phyloP scores from a whole-genome alignment of 2,888 invertebrate species.

The Sisyra terminalis region DNA sequence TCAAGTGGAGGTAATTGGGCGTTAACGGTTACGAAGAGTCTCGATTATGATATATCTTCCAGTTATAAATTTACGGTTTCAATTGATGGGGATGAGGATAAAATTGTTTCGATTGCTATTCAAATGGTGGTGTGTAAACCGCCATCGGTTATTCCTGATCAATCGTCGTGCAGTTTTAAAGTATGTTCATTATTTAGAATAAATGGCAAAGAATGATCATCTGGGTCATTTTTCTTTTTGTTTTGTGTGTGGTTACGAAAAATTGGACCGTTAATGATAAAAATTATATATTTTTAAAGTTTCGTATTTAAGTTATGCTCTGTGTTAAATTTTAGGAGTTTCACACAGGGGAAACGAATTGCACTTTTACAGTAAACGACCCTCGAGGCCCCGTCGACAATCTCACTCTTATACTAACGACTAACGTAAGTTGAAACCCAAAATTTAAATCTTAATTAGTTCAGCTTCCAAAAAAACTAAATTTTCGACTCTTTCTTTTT shows the following conservation, averaged over 20 bases:
- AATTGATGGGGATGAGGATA: not conserved
- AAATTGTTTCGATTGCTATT: not conserved
- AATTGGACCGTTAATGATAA: too few species aligned
- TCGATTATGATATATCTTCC: slow-evolving; percentile 2
- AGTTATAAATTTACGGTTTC: not conserved
- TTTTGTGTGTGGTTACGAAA: too few species aligned
- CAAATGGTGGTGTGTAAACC: slow-evolving; percentile 1
- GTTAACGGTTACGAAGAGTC: slow-evolving; percentile 1
- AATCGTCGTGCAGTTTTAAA: not conserved
- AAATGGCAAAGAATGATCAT: not conserved
- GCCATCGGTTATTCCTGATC: not conserved
- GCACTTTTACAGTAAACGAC: not conserved
- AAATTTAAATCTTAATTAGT: not conserved
- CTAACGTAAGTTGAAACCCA: too few species aligned
- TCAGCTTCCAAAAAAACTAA: not conserved
- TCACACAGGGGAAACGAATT: not conserved
- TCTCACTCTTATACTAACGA: too few species aligned
- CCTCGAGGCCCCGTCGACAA: not conserved
- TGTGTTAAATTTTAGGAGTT: slow-evolving; percentile 6
- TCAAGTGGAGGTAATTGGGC: not conserved
- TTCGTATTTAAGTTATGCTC: too few species aligned
- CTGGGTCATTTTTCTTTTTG: not conserved
- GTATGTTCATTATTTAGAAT: not conserved
- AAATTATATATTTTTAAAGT: too few species aligned
- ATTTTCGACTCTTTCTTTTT: too few species aligned